These are phyloP conservation scores for Agrilus cyanescens DNA, from an alignment of 2,888 invertebrate species.

Conservation along the genomic window DNA sequence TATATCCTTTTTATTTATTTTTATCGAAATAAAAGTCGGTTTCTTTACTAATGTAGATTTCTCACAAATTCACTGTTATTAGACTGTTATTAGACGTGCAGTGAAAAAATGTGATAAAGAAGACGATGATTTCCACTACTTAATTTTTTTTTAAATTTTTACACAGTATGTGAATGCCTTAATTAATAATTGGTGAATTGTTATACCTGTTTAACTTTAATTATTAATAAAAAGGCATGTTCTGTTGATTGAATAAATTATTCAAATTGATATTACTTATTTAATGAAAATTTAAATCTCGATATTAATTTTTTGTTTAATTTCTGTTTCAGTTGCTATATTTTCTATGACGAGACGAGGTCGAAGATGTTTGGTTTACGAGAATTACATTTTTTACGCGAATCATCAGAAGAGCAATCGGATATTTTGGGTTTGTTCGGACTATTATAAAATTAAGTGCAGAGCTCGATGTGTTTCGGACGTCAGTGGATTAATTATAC, in stretches of 20 bases:
- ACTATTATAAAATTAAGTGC: constrained; percentile 24
- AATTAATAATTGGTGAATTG: too few species aligned
- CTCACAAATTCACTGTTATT: neutral
- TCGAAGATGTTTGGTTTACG: constrained; percentile 20
- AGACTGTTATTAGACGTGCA: too few species aligned
- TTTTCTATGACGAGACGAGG: constrained; percentile 20
- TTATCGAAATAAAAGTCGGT: constrained; percentile 7
- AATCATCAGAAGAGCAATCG: constrained; percentile 19
- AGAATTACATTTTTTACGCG: constrained; percentile 22
- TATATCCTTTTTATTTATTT: too few species aligned
- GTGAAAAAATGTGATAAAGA: too few species aligned
- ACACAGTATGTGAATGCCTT: too few species aligned
- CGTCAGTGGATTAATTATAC: constrained; percentile 15
- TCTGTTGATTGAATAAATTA: neutral
- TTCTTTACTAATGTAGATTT: too few species aligned
- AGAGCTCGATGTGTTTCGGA: constrained; percentile 21
- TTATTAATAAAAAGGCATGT: too few species aligned
- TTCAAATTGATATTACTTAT: neutral
- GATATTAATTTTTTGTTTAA: constrained; percentile 1
- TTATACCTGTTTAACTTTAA: too few species aligned
- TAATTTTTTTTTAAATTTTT: too few species aligned
- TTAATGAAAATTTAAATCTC: neutral
- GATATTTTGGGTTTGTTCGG: constrained; percentile 25
- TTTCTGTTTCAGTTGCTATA: constrained; percentile 6
- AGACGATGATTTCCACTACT: too few species aligned